Base-by-base conservation (phyloP, 2,797 vertebrate genomes). In the Artibeus jamaicensis region DNA sequence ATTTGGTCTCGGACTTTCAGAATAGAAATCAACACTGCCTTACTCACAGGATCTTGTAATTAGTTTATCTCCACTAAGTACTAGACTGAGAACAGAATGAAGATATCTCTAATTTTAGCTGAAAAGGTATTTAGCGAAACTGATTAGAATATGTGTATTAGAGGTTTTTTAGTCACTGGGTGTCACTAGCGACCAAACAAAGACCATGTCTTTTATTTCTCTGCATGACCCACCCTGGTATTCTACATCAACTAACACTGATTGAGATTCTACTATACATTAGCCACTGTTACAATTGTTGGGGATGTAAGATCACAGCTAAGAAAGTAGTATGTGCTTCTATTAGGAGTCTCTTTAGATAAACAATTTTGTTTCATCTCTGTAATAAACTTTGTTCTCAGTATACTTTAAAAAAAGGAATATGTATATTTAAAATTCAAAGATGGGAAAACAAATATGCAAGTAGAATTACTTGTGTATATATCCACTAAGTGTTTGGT, bases 301-400 rank as follows among this genome's bases (percentile, higher is more conserved):
- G 50, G 55, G 3, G 3, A 83, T 39, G 48, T n/a, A 82, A 62
- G 50, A 50, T 34, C 73, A 65, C 5, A 93, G 29, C 79, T 83
- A 93, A 73, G 32, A 81, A 65, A 68, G 39, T 19, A 85, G 6
- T 55, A 71, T 96, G 86, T 97, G 44, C 86, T 96, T 96, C 96
- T 96, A 95, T 97, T 96, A 97, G 89, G 94, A 96, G 48, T 77
- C 96, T 96, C 95, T 94, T 93, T 97, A 97, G 96, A 97, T 98
- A 92, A 97, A 95, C 90, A 97, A 95, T 96, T 97, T 94, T 89
- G 94, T 97, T 89, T 39, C 37, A 81, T 95, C 42, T 96, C 55
- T 34, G 97, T 96, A 85, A 26, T 97, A 93, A 97, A 44, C 14
- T 96, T 97, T 91, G 26, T 50, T 97, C 39, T 77, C 89, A 5